These are phyloP conservation scores for Coracopsis vasa DNA, from an alignment of 2,113 vertebrate genomes.

Conservation along the genomic window DNA sequence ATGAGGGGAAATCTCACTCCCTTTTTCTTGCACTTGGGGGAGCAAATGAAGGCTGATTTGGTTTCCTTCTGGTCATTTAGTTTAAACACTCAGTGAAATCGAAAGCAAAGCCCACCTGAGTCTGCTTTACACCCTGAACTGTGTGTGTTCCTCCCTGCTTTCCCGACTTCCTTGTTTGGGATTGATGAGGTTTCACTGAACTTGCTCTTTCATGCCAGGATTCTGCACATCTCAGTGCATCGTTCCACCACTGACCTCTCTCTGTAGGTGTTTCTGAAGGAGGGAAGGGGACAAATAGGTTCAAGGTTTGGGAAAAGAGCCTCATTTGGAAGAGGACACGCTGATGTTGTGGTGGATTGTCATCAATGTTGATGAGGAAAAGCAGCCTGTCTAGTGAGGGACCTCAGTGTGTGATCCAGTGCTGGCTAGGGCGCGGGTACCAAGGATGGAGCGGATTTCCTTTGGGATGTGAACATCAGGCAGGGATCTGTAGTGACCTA, in stretches of 20 bases:
- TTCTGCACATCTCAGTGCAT: background rate
- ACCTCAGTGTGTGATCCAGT: background rate
- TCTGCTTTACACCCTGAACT: background rate
- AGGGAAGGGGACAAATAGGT: background rate
- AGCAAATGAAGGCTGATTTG: constrained; percentile 32
- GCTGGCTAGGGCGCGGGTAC: background rate
- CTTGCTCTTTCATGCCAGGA: background rate
- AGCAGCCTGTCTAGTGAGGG: background rate
- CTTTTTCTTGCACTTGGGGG: background rate
- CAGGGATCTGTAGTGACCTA: background rate
- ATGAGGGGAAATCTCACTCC: background rate
- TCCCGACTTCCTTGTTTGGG: background rate
- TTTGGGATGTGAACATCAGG: background rate
- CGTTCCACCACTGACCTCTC: background rate
- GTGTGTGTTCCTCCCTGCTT: background rate
- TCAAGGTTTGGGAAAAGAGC: background rate
- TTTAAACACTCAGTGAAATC: background rate
- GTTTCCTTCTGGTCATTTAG: background rate
- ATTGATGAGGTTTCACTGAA: background rate
- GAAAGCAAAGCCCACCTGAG: background rate
- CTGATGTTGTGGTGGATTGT: background rate
- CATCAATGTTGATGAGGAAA: background rate
- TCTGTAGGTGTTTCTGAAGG: background rate
- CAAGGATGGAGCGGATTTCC: background rate
- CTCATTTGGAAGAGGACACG: background rate